A percentile compares a stretch with the other conserved stretches of the same genome.
Evolutionary conservation across 2,113 vertebrate genomes (phyloP).

Genomic region (Myiozetetes cayanensis): DNA sequence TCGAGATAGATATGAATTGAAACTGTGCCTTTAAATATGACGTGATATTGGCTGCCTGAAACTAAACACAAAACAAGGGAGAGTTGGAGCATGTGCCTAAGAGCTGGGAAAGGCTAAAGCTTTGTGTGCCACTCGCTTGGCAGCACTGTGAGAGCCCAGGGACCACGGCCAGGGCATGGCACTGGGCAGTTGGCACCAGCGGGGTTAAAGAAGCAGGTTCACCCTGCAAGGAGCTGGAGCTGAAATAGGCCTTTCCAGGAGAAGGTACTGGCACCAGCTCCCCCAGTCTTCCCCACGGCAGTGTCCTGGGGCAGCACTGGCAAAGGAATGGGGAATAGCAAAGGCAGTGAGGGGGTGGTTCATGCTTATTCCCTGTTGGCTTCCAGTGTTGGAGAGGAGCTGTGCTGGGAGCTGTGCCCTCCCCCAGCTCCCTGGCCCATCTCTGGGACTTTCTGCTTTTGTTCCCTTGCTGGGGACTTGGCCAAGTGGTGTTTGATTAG

Average conservation of each 20-base stretch:
- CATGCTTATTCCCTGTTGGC: background rate
- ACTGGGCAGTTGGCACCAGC: background rate
- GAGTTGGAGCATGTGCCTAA: background rate
- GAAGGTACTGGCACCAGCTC: background rate
- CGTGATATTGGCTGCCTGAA: background rate
- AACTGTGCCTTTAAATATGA: background rate
- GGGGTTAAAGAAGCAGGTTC: background rate
- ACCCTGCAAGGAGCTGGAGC: background rate
- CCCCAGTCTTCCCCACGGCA: background rate
- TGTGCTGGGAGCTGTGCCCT: background rate
- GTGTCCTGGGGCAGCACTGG: accelerated
- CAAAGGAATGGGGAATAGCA: background rate
- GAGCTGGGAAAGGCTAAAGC: background rate
- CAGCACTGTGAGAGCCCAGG: background rate
- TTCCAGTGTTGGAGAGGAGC: background rate
- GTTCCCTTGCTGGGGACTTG: background rate
- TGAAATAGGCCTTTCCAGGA: background rate
- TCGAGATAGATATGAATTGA: background rate
- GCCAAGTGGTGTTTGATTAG: background rate
- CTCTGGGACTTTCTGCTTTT: background rate
- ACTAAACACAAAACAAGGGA: background rate
- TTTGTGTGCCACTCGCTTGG: background rate
- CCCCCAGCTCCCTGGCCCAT: background rate
- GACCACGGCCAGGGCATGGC: accelerated
- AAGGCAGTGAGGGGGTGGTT: background rate